Conservation (phyloP, 2,797 vertebrate genomes). For the Euphonia xanthogaster region DNA sequence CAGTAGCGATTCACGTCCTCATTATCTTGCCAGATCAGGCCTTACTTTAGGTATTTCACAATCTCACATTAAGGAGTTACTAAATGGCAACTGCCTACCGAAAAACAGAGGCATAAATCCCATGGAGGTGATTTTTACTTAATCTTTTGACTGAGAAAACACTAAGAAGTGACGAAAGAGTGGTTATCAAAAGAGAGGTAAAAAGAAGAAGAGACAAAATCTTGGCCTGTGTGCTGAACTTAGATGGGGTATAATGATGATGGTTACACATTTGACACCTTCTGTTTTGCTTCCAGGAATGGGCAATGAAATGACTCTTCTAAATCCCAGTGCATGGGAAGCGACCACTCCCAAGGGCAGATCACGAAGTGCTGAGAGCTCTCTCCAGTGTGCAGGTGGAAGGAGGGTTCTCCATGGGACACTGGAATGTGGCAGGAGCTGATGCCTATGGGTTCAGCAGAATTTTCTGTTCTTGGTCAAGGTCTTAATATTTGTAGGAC, state of each 20-base stretch:
- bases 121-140: not conserved
- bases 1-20: not conserved
- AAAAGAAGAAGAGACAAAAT: not conserved
- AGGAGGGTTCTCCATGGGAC: not conserved
- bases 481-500: no score
- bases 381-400: fast-evolving
- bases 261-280: not conserved
- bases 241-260: not conserved
- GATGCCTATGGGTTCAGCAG: not conserved
- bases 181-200: not conserved
- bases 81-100: not conserved
- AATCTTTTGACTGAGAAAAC: not conserved
- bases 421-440: fast-evolving
- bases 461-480: not conserved
- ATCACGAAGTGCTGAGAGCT: fast-evolving
- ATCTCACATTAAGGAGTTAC: not conserved
- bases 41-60: not conserved
- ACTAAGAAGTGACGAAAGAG: not conserved
- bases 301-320: not conserved
- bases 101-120: not conserved
- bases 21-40: not conserved
- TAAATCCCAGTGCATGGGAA: not conserved
- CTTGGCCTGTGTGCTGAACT: not conserved
- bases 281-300: not conserved
- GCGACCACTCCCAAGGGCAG: not conserved